Percentiles rank a stretch among this genome's conserved stretches.
These are phyloP conservation scores for Glyptemys insculpta DNA, from an alignment of 2,797 vertebrate species.

Conservation along the genomic window DNA sequence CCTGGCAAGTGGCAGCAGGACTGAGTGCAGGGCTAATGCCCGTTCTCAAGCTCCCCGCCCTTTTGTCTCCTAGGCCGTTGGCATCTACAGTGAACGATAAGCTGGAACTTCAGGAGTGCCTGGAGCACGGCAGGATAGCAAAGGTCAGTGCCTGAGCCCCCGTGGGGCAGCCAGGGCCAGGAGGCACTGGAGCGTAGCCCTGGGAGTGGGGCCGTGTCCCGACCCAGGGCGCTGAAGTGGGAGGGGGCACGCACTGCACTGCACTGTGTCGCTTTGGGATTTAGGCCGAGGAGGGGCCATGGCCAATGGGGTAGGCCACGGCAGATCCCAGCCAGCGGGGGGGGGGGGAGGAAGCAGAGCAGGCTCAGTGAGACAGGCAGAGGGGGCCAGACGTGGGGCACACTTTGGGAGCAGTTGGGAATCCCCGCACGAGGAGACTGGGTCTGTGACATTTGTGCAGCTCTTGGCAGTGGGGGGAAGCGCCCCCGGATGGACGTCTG, in stretches of 20 bases:
- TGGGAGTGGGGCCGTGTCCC: too few species aligned
- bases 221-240: too few species aligned
- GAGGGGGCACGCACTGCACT: too few species aligned
- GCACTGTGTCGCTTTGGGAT: too few species aligned
- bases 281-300: too few species aligned
- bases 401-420: neutral
- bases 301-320: too few species aligned
- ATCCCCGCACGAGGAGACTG: neutral
- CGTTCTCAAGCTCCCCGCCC: neutral
- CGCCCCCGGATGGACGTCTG: too few species aligned
- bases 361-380: neutral
- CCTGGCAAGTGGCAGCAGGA: neutral
- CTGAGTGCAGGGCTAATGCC: neutral
- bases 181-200: accelerated
- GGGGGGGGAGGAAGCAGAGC: too few species aligned
- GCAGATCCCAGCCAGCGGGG: too few species aligned
- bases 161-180: neutral
- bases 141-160: constrained; percentile 84
- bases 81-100: constrained; percentile 90
- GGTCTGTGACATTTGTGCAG: neutral
- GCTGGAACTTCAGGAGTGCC: constrained; percentile 95
- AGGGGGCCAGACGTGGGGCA: neutral
- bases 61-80: constrained; percentile 85
- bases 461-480: too few species aligned
- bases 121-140: constrained; percentile 96